These are phyloP conservation scores for Danio aesculapii DNA, from an alignment of 2,797 vertebrate species.

Conservation along the genomic window DNA sequence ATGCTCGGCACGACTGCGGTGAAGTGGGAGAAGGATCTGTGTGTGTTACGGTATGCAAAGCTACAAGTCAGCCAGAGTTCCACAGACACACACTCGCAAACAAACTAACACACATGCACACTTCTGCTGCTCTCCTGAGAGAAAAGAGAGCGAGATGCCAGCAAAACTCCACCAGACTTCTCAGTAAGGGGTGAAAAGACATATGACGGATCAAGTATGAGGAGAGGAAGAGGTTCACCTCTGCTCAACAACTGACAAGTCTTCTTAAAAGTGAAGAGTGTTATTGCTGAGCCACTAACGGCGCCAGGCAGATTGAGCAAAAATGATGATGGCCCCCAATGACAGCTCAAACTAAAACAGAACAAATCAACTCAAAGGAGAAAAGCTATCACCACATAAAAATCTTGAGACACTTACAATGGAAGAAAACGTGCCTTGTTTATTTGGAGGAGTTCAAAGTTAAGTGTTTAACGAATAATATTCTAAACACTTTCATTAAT, in stretches of 20 bases:
- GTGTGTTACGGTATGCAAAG: constrained; percentile 57
- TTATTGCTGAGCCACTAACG: background rate
- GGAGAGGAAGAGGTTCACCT: constrained; percentile 21
- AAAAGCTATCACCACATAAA: too few relatives aligned
- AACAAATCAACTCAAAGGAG: background rate
- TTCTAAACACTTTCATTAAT: background rate
- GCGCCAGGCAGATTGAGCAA: background rate
- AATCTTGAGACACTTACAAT: background rate
- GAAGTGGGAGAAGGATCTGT: constrained; percentile 49
- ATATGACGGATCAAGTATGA: constrained; percentile 11
- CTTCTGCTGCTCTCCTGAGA: constrained; percentile 63
- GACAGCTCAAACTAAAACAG: background rate
- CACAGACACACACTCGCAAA: constrained; percentile 50
- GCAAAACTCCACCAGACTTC: constrained; percentile 27
- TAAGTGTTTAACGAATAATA: too few relatives aligned
- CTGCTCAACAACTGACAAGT: constrained; percentile 13
- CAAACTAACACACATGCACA: constrained; percentile 57
- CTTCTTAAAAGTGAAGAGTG: background rate
- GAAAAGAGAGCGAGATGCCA: constrained; percentile 58
- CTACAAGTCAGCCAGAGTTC: constrained; percentile 71
- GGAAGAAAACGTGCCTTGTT: background rate
- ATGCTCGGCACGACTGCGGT: constrained; percentile 48
- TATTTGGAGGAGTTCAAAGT: too few relatives aligned
- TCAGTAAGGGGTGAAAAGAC: constrained; percentile 19
- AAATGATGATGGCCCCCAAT: background rate